Evolutionary conservation across 2,888 invertebrate genomes (phyloP), one percentile per base, ranked within the genome.

Genomic region (Trichacis sp.): DNA sequence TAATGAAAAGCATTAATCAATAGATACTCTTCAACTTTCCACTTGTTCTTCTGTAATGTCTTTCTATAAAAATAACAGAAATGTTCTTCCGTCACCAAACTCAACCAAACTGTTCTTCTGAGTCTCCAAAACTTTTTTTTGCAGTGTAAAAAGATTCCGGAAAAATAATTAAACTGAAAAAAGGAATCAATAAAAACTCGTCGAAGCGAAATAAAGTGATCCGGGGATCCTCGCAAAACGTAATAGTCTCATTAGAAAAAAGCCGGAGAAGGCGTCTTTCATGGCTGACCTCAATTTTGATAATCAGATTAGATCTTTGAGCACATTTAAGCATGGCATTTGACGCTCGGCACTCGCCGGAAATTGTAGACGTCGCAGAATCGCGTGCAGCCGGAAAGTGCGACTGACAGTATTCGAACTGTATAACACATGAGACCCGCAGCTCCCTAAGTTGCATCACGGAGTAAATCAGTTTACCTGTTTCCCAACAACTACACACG

Each of bases 341-440:
- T 29, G 63, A 65, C 55, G 46, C 50, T 54, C 70, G 71, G 71
- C 71, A 71, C 75, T 72, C 64, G 65, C 72, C 74, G 76, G 77
- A 77, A 76, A 77, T 76, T 77, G 76, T 76, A 75, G 68, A 77
- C 75, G 73, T 74, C 73, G 69, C 69, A 60, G 66, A 74, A 77
- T 79, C 76, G 77, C 77, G 78, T 76, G 77, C 75, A 74, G 72
- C 62, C 72, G 74, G 72, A 75, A 75, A 74, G 74, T 79, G 79
- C 76, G 71, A 76, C 75, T 77, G 80, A 78, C 80, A 77, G 74
- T 70, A 49, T 69, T 73, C 68, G 68, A 72, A 70, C 70, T 61
- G 43, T 54, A 66, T 69, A 73, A 71, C 71, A 59, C 69, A 68
- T 60, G 66, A 63, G 64, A 58, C 45, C 55, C 53, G 64, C 11